Percentiles rank a stretch among this genome's conserved stretches.
Evolutionary conservation across 2,888 invertebrate species (phyloP).

Genomic region (Lasioglossum pauxillum): DNA sequence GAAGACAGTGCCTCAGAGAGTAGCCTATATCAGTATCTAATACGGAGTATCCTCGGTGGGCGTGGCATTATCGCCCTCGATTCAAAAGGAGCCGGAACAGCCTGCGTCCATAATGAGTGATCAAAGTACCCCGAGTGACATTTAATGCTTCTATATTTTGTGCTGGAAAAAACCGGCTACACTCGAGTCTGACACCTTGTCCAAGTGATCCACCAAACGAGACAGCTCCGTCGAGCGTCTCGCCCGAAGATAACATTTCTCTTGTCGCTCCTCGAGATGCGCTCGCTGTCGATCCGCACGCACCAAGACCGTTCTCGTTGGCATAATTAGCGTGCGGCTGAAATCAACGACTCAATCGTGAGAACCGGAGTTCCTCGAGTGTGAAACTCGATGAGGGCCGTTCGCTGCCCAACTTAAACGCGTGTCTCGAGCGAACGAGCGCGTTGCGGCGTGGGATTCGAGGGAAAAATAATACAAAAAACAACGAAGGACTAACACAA

Average conservation of each 20-base stretch:
- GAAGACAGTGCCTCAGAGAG: not conserved
- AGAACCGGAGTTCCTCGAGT: constrained; percentile 31
- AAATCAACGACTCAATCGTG: constrained; percentile 36
- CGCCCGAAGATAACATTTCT: not conserved
- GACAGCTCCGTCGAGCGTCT: not conserved
- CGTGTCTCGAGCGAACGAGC: not conserved
- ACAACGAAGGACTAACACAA: not conserved
- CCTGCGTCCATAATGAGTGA: not conserved
- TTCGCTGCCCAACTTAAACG: constrained; percentile 1
- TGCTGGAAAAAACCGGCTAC: not conserved
- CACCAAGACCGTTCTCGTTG: not conserved
- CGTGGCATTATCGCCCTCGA: not conserved
- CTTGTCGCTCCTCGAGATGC: not conserved
- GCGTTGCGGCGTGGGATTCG: constrained; percentile 26
- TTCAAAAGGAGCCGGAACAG: not conserved
- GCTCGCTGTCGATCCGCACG: not conserved
- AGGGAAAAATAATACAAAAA: constrained; percentile 10
- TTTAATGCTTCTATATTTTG: not conserved
- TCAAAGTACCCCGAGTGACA: not conserved
- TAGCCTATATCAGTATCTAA: not conserved
- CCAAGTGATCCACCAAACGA: not conserved
- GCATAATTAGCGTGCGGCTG: constrained; percentile 16
- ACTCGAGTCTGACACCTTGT: not conserved
- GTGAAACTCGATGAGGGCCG: constrained; percentile 13
- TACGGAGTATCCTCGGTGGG: not conserved